Conservation (phyloP, 1,140 invertebrate genomes). For the Augochlora pura region DNA sequence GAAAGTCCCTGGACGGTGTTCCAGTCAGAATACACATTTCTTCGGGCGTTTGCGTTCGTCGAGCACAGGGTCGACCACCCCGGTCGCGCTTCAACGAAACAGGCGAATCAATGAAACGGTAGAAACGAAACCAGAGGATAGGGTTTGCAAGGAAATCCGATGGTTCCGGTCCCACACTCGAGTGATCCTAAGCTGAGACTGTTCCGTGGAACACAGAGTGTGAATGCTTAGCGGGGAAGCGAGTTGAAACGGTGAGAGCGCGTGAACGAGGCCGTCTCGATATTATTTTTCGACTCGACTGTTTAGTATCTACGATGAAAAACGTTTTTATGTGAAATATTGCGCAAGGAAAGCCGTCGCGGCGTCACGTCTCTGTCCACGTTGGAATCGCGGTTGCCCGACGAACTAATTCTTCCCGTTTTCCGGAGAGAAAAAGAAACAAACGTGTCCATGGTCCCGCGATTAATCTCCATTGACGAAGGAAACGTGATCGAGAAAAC, state of each 20-base stretch:
- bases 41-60: too few species aligned
- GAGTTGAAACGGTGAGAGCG: slow-evolving; percentile 27
- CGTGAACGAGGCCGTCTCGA: slow-evolving; percentile 64
- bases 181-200: slow-evolving; percentile 57
- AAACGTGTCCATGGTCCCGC: too few species aligned
- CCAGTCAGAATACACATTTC: too few species aligned
- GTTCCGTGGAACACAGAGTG: slow-evolving; percentile 36
- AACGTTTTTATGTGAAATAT: slow-evolving; percentile 76
- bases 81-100: too few species aligned
- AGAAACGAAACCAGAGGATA: not conserved
- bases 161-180: slow-evolving; percentile 34
- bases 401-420: not conserved
- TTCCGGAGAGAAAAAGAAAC: too few species aligned
- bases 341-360: slow-evolving; percentile 61
- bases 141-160: slow-evolving; percentile 4
- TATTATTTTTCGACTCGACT: slow-evolving; percentile 78
- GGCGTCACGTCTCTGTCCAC: slow-evolving; percentile 12
- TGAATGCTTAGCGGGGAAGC: slow-evolving; percentile 24
- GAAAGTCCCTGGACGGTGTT: too few species aligned
- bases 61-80: slow-evolving; percentile 5
- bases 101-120: not conserved
- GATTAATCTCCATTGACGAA: too few species aligned
- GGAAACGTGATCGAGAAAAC: not conserved
- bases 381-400: slow-evolving; percentile 10
- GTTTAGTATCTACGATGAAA: slow-evolving; percentile 70